These are phyloP conservation scores for Drosophila neoperkinsi DNA, from an alignment of 2,888 invertebrate species.

Conservation along the genomic window DNA sequence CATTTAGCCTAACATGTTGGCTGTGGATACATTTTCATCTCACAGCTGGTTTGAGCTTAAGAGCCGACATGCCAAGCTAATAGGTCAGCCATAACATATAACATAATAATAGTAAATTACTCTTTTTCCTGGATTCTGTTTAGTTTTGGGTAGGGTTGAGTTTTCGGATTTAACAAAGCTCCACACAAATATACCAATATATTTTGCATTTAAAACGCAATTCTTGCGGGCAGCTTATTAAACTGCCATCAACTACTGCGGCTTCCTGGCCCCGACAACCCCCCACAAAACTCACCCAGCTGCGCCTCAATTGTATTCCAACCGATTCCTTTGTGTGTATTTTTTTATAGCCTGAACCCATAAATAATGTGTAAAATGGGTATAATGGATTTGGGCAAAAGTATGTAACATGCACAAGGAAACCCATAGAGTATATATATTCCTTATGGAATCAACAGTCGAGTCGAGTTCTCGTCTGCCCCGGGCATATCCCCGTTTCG, in stretches of 20 bases:
- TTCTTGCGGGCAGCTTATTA: slow-evolving; percentile 47
- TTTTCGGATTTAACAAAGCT: neutral
- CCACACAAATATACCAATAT: neutral
- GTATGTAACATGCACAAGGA: neutral
- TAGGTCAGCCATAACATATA: neutral
- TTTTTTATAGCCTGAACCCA: slow-evolving; percentile 2
- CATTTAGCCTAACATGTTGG: slow-evolving; percentile 7
- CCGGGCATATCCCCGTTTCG: neutral
- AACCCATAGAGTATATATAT: neutral
- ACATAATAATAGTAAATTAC: neutral
- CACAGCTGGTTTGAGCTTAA: neutral
- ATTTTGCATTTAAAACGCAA: slow-evolving; percentile 25
- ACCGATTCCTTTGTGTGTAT: slow-evolving; percentile 23
- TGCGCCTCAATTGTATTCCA: slow-evolving; percentile 36
- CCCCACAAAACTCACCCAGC: neutral
- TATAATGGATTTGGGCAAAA: neutral
- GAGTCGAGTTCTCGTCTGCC: neutral
- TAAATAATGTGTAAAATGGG: neutral
- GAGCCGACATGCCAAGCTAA: neutral
- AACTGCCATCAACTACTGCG: slow-evolving; percentile 26
- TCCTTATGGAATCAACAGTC: neutral
- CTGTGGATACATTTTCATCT: slow-evolving; percentile 1
- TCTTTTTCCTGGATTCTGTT: neutral
- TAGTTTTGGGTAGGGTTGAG: neutral
- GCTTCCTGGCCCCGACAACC: neutral